phyloP scores from a whole-genome alignment of 2,113 vertebrate genomes.

The Hippopotamus amphibius region DNA sequence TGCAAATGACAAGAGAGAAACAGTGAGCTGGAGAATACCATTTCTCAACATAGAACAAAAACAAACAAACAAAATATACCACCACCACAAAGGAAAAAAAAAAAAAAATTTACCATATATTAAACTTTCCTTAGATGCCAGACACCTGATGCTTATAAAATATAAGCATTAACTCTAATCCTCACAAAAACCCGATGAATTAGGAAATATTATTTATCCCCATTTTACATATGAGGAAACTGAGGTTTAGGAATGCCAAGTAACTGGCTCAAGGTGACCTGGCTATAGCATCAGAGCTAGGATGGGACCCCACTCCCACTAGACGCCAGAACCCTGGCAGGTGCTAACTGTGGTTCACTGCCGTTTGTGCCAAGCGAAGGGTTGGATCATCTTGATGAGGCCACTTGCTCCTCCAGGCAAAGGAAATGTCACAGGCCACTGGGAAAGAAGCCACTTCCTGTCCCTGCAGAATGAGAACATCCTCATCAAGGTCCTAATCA shows the following conservation, averaged over 20 bases:
- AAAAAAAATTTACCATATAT: neutral
- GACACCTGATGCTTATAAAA: no score
- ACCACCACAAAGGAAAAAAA: neutral
- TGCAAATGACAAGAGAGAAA: neutral
- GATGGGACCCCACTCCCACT: no score
- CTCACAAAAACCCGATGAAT: neutral
- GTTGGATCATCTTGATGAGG: neutral
- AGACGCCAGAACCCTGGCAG: neutral
- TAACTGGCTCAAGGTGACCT: neutral
- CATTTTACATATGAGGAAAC: slow-evolving; percentile 32
- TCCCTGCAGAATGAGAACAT: neutral
- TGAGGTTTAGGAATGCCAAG: neutral
- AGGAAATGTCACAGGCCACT: neutral
- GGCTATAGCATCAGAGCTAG: neutral
- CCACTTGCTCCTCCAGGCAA: neutral
- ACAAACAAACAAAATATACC: neutral
- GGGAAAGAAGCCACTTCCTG: neutral
- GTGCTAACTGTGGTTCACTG: neutral
- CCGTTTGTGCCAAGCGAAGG: neutral
- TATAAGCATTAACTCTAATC: neutral
- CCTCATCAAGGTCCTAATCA: neutral
- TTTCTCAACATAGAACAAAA: neutral
- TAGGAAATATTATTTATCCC: neutral
- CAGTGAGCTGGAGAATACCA: neutral
- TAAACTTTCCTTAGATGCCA: neutral